Base-by-base conservation (phyloP, 2,888 invertebrate species). In the Lasioglossum morio region DNA sequence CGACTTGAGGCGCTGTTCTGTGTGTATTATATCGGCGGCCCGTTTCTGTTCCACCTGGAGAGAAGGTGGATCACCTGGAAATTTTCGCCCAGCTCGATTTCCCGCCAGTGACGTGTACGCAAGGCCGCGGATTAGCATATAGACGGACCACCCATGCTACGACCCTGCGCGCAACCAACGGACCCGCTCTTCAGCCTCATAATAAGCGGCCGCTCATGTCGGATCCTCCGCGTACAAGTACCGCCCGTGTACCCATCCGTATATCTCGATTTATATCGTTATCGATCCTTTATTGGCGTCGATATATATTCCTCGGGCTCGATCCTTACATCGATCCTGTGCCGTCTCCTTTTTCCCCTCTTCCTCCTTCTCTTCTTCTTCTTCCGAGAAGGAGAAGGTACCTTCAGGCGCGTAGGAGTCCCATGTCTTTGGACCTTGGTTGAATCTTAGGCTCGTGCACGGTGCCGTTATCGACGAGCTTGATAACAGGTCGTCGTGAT, bases 251-350 rank as follows among this genome's bases (percentile, higher is more conserved):
- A 93, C 92, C 95, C 94, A 95, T 94, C 94, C 92, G 92, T 93
- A 93, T 92, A 94, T 94, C 93, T 94, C 94, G 94, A 95, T 95
- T 95, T 95, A 95, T 95, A 94, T 93, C 94, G 94, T 94, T 95
- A 94, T 94, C 93, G 94, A 93, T 94, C 94, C 93, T 93, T 94
- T 94, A 95, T 94, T 94, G 94, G 93, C 95, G 91, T 92, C 93
- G 92, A 93, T 94, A 91, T 92, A 93, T 93, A 92, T 92, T 92
- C 92, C 57, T 88, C 83, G 87, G 87, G 16, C 72, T 89, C 83
- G 80, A 72, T 85, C 84, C 88, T 84, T 88, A 87, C 90, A 87
- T 85, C 89, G 88, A 85, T 86, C 87, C 81, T 69, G 76, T n/a
- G 19, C 74, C 81, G 76, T 85, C 86, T 87, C 85, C 74, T 69